phyloP scores from a whole-genome alignment of 1,140 invertebrate genomes.

The Chymomyza costata region DNA sequence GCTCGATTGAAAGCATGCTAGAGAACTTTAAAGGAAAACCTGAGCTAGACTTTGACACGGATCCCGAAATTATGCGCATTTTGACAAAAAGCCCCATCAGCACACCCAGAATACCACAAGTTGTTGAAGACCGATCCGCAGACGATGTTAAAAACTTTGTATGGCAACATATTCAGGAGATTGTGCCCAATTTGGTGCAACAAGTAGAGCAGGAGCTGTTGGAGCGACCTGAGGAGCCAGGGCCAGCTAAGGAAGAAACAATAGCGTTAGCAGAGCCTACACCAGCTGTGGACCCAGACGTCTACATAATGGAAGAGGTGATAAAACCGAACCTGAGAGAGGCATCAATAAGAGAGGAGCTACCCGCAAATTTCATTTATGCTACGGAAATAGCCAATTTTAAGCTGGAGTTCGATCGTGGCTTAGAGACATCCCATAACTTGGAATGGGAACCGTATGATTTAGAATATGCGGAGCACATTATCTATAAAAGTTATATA shows the following conservation, averaged over 20 bases:
- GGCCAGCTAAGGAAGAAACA: neutral
- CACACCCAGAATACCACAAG: constrained; percentile 19
- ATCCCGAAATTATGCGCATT: constrained; percentile 65
- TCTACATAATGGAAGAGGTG: constrained; percentile 63
- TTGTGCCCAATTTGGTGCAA: constrained; percentile 71
- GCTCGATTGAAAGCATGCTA: constrained; percentile 67
- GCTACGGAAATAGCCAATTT: constrained; percentile 65
- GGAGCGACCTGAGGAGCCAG: constrained; percentile 21
- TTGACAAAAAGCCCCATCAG: constrained; percentile 69
- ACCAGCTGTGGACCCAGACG: constrained; percentile 35
- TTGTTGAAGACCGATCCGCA: constrained; percentile 20
- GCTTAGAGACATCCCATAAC: constrained; percentile 42
- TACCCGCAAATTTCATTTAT: constrained; percentile 52
- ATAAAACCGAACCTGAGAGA: constrained; percentile 60
- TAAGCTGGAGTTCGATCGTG: constrained; percentile 56
- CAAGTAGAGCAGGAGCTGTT: constrained; percentile 73
- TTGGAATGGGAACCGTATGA: constrained; percentile 40
- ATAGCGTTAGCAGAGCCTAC: constrained; percentile 13
- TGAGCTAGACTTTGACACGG: constrained; percentile 55
- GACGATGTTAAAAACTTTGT: constrained; percentile 71
- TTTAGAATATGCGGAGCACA: constrained; percentile 35
- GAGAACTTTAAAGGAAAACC: constrained; percentile 50
- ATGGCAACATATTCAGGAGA: constrained; percentile 74
- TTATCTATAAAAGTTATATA: constrained; percentile 47
- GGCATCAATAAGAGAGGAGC: constrained; percentile 49